Percentiles rank a stretch among this genome's conserved stretches.
These are phyloP conservation scores for Drosophila parvula DNA, from an alignment of 1,140 invertebrate genomes.

Conservation along the genomic window DNA sequence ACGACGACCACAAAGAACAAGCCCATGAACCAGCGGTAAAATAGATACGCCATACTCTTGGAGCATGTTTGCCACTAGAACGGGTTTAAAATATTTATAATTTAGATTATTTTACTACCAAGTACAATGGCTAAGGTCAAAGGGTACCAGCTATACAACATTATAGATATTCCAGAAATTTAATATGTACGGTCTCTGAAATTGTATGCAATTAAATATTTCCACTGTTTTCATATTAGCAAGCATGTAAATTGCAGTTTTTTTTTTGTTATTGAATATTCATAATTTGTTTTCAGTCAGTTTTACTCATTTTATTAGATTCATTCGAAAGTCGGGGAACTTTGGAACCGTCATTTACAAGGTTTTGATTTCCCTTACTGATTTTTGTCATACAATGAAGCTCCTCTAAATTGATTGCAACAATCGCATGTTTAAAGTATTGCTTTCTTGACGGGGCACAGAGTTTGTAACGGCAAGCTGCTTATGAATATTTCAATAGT, in stretches of 20 bases:
- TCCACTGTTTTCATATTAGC: no score
- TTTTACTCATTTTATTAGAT: neutral
- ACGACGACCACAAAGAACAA: slow-evolving; percentile 85
- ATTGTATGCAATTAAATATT: no score
- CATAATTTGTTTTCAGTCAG: no score
- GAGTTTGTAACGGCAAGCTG: slow-evolving; percentile 49
- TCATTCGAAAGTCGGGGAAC: neutral
- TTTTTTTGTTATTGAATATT: neutral
- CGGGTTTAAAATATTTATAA: slow-evolving; percentile 51
- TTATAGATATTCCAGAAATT: neutral
- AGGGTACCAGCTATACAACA: no score
- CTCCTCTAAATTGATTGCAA: neutral
- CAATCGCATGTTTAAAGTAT: slow-evolving; percentile 26
- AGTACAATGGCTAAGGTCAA: no score
- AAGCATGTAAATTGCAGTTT: no score
- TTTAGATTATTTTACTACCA: neutral
- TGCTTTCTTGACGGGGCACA: slow-evolving; percentile 12
- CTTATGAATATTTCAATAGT: slow-evolving; percentile 69
- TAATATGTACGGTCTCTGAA: no score
- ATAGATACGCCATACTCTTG: slow-evolving; percentile 85
- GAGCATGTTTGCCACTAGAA: slow-evolving; percentile 84
- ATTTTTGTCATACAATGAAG: neutral
- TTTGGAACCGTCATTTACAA: neutral
- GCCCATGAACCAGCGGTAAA: slow-evolving; percentile 86
- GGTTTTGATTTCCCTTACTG: neutral